Conservation (phyloP, 1,140 invertebrate genomes). For the Drosophila fuyamai region DNA sequence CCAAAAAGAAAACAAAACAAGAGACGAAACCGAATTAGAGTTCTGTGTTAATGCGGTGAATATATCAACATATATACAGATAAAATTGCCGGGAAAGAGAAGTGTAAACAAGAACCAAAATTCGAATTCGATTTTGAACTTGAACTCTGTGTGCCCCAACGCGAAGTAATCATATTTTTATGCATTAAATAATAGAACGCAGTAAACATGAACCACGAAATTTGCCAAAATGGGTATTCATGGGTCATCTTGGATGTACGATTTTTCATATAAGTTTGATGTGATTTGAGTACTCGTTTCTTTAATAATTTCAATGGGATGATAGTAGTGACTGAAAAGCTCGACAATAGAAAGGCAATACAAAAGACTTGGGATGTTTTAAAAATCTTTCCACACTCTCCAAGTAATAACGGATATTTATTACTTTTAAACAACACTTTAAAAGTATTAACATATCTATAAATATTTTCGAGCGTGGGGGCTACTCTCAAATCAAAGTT, state of each 20-base stretch:
- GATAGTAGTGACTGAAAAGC: too few species aligned
- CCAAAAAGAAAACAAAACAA: constrained; percentile 23
- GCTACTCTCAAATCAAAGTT: not conserved
- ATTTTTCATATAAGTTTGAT: not conserved
- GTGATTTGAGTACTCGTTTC: not conserved
- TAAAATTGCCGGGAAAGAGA: constrained; percentile 1
- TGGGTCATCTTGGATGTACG: constrained; percentile 6
- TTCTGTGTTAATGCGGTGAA: constrained; percentile 4
- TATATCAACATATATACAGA: constrained; percentile 2
- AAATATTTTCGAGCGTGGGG: not conserved
- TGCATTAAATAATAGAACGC: not conserved
- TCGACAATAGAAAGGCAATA: too few species aligned
- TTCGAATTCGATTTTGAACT: constrained; percentile 56
- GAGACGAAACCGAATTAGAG: constrained; percentile 24
- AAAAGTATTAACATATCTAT: not conserved
- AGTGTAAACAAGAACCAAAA: constrained; percentile 3
- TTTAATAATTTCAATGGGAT: too few species aligned
- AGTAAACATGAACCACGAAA: not conserved
- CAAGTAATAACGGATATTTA: not conserved
- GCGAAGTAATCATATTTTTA: not conserved
- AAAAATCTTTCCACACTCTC: not conserved
- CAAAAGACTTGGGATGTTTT: too few species aligned
- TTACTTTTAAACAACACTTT: not conserved
- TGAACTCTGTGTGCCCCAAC: constrained; percentile 48
- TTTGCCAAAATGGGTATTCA: not conserved